Conservation (phyloP, 2,888 invertebrate species). For the Heliconius sara region DNA sequence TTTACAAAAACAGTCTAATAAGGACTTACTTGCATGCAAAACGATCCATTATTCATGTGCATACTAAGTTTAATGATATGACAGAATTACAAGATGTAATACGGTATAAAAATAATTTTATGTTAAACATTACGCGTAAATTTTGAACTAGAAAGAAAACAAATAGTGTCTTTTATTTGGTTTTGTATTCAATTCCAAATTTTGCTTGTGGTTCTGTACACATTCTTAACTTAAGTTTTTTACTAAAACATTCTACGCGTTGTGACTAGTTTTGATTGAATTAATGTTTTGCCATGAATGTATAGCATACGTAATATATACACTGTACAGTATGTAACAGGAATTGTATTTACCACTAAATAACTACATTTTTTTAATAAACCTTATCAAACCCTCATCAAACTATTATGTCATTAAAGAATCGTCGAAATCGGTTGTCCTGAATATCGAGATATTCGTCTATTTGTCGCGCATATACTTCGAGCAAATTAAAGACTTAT, state of each 20-base stretch:
- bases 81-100: background rate
- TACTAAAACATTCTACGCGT: background rate
- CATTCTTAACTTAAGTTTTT: background rate
- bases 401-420: too few relatives aligned
- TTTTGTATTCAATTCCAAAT: background rate
- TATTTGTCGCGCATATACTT: too few relatives aligned
- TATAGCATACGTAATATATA: background rate
- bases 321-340: background rate
- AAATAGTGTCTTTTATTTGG: background rate
- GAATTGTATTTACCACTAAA: background rate
- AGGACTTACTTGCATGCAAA: background rate
- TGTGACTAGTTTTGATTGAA: too few relatives aligned
- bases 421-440: too few relatives aligned
- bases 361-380: too few relatives aligned
- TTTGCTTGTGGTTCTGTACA: background rate
- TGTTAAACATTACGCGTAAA: too few relatives aligned
- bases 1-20: background rate
- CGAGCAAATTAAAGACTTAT: too few relatives aligned
- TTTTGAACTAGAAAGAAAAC: too few relatives aligned
- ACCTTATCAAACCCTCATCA: too few relatives aligned
- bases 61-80: conserved; percentile 3
- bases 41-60: background rate
- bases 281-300: background rate
- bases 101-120: too few relatives aligned
- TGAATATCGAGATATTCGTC: too few relatives aligned